Base-by-base conservation (phyloP, 2,888 invertebrate species). In the Eurytoma adleriae region DNA sequence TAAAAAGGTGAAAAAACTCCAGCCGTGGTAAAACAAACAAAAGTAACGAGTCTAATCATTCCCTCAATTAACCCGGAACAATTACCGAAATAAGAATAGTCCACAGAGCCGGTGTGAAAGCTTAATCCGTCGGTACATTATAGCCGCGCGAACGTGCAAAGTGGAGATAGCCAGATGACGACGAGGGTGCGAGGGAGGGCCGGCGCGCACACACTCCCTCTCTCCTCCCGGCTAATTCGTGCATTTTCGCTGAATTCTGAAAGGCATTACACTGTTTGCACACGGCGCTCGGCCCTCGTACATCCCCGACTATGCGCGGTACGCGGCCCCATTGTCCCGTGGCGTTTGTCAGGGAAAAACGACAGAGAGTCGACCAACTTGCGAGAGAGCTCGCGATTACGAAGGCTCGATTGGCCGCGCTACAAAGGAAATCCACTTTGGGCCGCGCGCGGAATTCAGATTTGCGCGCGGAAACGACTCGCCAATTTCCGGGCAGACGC, bases 231-330 rank as follows among this genome's bases (percentile, higher is more conserved):
- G 84, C 86, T 88, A 88, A 88, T 88, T 87, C 85, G 87, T 85
- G 86, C 84, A 88, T 88, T 87, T 87, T 86, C 84, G 73, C 83
- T 82, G 85, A 86, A 86, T 86, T 85, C 85, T 84, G 76, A 40
- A 82, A 27, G 84, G 84, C 84, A 85, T 85, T 86, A 85, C 85
- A 85, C 84, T 87, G 87, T 88, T 89, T 88, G 89, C 88, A 88
- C 87, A 88, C 86, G 87, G 86, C 20, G 12, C 20, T 40, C 40
- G 52, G 4, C 7, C 40, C 12, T 10, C 86, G 86, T 85, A 85
- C 84, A 87, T 85, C 86, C 86, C 85, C 84, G 85, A 86, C 87
- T 86, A 40, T 82, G 84, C 83, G 78, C 84, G 86, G 86, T 86
- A 40, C 10, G 40, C 7, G 40, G 10, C 40, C 40, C 40, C 10